Conservation (phyloP, 2,797 vertebrate genomes). For the Sarcophilus harrisii region DNA sequence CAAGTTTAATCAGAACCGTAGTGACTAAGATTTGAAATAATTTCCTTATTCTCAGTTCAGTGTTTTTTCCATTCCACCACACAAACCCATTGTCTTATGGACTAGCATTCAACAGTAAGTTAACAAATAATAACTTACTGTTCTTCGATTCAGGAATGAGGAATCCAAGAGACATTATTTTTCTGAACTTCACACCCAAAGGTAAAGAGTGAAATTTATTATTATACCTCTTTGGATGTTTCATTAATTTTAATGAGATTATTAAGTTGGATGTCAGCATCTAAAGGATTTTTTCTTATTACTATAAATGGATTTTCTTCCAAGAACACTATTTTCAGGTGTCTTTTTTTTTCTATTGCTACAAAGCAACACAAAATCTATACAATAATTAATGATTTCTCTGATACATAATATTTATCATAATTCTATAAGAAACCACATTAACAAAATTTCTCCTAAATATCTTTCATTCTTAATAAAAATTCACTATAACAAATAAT, state of each 20-base stretch:
- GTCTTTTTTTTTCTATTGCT: background rate
- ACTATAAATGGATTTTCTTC: conserved; percentile 66
- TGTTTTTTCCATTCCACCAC: background rate
- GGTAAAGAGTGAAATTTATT: background rate
- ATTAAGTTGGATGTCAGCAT: conserved; percentile 60
- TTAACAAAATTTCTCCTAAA: background rate
- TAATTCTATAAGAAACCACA: background rate
- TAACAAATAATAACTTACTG: background rate
- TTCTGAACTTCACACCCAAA: background rate
- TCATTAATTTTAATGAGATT: conserved; percentile 66
- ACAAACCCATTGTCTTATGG: background rate
- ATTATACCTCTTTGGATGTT: conserved; percentile 42
- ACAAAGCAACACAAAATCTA: background rate
- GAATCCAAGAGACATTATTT: background rate
- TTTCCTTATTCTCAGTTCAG: background rate
- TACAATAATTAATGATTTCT: background rate
- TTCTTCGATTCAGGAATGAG: background rate
- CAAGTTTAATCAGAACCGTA: background rate
- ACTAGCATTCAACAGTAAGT: background rate
- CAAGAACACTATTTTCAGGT: conserved; percentile 51
- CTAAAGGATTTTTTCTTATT: conserved; percentile 67
- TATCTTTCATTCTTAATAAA: background rate
- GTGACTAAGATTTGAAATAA: background rate
- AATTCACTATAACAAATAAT: background rate
- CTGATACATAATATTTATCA: background rate